Evolutionary conservation across 2,797 vertebrate genomes (phyloP).

Genomic region (Masticophis lateralis): DNA sequence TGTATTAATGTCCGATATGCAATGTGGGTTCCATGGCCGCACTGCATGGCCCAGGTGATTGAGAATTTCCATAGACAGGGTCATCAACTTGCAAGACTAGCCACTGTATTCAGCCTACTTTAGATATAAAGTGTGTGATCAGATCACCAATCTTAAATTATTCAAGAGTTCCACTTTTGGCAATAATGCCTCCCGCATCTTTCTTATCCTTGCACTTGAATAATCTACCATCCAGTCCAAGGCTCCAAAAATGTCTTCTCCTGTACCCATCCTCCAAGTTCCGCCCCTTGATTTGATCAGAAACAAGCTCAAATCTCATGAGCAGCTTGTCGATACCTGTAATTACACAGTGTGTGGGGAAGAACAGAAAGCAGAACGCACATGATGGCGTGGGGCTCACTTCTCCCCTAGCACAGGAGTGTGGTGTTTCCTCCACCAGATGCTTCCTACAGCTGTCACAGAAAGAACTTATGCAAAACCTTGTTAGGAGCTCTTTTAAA

Average conservation of each 20-base stretch:
- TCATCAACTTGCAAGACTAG: neutral
- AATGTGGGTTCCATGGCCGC: too few species aligned
- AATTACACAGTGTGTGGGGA: conserved; percentile 49
- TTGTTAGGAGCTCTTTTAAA: neutral
- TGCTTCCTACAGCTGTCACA: conserved; percentile 14
- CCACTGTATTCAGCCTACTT: neutral
- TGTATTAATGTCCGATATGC: too few species aligned
- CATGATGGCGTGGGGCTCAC: conserved; percentile 15
- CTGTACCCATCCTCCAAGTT: neutral
- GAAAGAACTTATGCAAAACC: neutral
- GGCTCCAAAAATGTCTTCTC: neutral
- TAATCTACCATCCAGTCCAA: neutral
- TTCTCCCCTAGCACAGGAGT: neutral
- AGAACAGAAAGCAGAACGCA: conserved; percentile 32
- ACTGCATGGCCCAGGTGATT: neutral
- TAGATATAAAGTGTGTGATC: neutral
- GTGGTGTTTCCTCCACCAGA: neutral
- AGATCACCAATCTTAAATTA: neutral
- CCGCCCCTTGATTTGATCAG: conserved; percentile 75
- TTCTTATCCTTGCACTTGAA: conserved; percentile 56
- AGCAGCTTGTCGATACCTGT: conserved; percentile 77
- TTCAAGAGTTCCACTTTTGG: neutral
- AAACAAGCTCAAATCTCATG: conserved; percentile 85
- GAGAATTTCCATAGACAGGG: neutral
- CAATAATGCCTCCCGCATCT: fast-evolving